Evolutionary conservation across 1,140 invertebrate species (phyloP).

Genomic region (Zaprionus nigranus): DNA sequence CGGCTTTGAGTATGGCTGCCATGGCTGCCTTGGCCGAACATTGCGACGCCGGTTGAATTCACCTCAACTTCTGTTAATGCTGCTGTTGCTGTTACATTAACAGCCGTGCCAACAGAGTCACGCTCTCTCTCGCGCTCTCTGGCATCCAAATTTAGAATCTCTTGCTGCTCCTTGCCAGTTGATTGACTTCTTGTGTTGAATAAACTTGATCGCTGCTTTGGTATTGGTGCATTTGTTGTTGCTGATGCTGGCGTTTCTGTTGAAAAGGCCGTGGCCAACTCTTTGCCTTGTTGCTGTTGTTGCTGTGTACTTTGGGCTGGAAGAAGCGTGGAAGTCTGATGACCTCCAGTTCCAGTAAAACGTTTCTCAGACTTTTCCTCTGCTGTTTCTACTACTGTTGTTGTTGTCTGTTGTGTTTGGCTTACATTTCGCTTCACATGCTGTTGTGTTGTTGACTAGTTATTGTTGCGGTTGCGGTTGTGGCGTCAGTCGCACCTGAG

Average conservation of each 20-base stretch:
- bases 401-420: slow-evolving; percentile 46
- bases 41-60: slow-evolving; percentile 21
- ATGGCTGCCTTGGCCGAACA: not conserved
- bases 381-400: slow-evolving; percentile 56
- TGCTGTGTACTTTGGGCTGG: slow-evolving; percentile 51
- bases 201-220: slow-evolving; percentile 83
- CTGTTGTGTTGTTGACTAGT: slow-evolving; percentile 61
- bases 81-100: slow-evolving; percentile 4
- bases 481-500: slow-evolving; percentile 48
- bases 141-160: slow-evolving; percentile 69
- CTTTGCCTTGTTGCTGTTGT: slow-evolving; percentile 53
- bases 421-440: slow-evolving; percentile 60
- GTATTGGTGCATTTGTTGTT: slow-evolving; percentile 64
- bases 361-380: slow-evolving; percentile 83
- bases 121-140: slow-evolving; percentile 51
- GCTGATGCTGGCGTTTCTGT: slow-evolving; percentile 61
- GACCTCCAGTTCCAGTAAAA: slow-evolving; percentile 76
- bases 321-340: slow-evolving; percentile 64
- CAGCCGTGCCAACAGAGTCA: slow-evolving; percentile 38
- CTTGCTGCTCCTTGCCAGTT: slow-evolving; percentile 57
- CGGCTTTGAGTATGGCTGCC: slow-evolving; percentile 30
- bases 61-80: slow-evolving; percentile 39
- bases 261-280: slow-evolving; percentile 60
- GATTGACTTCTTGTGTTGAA: slow-evolving; percentile 74
- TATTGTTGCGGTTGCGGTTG: slow-evolving; percentile 44